phyloP scores from a whole-genome alignment of 1,140 invertebrate species.

The Panagrolaimus sp. region DNA sequence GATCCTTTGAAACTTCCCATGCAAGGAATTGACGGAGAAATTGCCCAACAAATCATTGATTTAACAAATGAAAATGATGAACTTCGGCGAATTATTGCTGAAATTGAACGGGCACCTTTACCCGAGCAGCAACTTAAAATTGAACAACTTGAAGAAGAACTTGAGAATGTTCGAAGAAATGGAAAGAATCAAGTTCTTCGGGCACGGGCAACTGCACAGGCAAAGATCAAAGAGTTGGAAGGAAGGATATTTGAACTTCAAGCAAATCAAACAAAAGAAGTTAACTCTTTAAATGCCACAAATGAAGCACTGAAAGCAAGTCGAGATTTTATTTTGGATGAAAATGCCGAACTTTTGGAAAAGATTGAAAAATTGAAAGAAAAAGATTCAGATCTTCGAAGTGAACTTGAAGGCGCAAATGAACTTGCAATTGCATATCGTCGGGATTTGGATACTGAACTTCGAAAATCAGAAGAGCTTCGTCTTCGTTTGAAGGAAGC shows the following conservation, averaged over 20 bases:
- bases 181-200: constrained; percentile 40
- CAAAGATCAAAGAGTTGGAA: constrained; percentile 54
- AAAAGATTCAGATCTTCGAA: constrained; percentile 47
- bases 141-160: constrained; percentile 40
- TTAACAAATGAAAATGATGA: constrained; percentile 49
- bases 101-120: constrained; percentile 37
- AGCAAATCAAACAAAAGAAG: constrained; percentile 25
- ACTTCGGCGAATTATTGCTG: constrained; percentile 39
- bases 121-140: background rate
- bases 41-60: constrained; percentile 36
- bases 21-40: constrained; percentile 19
- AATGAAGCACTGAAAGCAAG: constrained; percentile 49
- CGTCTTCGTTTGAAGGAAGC: constrained; percentile 44
- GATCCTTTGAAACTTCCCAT: background rate
- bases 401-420: constrained; percentile 43
- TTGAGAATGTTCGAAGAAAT: constrained; percentile 29
- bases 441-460: constrained; percentile 37
- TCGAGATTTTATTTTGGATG: constrained; percentile 51
- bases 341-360: constrained; percentile 48
- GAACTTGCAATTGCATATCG: constrained; percentile 31
- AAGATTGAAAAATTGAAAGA: constrained; percentile 42
- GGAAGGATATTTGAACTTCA: constrained; percentile 24
- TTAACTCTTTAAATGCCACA: constrained; percentile 35
- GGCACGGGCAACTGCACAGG: constrained; percentile 50
- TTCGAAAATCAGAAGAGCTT: constrained; percentile 33